phyloP scores from a whole-genome alignment of 1,140 invertebrate species.

The Acyrthosiphon pisum region DNA sequence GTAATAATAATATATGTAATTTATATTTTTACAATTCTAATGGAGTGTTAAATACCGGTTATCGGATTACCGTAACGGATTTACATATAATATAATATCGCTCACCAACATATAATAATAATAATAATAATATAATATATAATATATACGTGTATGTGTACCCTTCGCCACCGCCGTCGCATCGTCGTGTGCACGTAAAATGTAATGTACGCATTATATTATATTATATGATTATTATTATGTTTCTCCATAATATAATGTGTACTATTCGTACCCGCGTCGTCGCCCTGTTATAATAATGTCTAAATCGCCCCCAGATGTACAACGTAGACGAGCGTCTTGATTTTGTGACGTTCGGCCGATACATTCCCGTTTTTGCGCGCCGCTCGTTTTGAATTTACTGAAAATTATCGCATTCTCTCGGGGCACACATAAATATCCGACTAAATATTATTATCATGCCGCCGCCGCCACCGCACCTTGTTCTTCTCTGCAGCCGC shows the following conservation, averaged over 20 bases:
- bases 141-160: not conserved
- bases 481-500: not conserved
- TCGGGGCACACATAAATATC: not conserved
- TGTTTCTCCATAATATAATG: not conserved
- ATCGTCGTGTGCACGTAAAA: not conserved
- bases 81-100: slow-evolving; percentile 13
- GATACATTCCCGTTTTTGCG: not conserved
- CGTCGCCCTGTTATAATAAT: not conserved
- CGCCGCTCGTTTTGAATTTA: not conserved
- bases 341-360: slow-evolving; percentile 22
- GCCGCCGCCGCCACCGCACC: not conserved
- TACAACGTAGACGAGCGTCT: not conserved
- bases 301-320: not conserved
- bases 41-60: slow-evolving; percentile 37
- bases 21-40: slow-evolving; percentile 31
- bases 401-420: slow-evolving; percentile 22
- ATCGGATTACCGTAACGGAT: slow-evolving; percentile 13
- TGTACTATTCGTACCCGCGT: not conserved
- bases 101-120: not conserved
- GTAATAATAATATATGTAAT: not conserved
- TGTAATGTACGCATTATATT: not conserved
- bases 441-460: slow-evolving; percentile 18
- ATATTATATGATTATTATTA: not conserved
- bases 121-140: not conserved
- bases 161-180: not conserved